Conservation (phyloP, 2,113 vertebrate genomes). For the Fukomys damarensis region DNA sequence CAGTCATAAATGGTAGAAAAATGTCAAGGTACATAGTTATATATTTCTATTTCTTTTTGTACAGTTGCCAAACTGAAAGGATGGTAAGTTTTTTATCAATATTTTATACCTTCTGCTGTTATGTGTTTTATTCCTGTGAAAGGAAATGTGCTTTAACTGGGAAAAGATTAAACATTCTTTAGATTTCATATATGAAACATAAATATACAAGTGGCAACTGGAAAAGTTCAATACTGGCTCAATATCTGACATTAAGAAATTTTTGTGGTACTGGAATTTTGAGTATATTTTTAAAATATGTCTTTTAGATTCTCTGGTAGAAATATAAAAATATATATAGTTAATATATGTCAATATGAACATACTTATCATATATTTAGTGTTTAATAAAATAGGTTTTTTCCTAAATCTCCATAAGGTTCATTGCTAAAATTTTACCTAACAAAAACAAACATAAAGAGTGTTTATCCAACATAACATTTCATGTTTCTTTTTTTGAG, state of each 20-base stretch:
- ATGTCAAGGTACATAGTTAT: constrained; percentile 15
- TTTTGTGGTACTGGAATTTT: neutral
- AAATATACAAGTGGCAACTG: neutral
- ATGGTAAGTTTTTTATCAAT: neutral
- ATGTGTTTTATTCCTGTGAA: constrained; percentile 5
- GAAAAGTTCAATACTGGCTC: neutral
- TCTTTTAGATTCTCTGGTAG: neutral
- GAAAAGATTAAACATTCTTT: neutral
- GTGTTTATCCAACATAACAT: neutral
- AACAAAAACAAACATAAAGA: constrained; percentile 39
- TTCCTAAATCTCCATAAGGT: neutral
- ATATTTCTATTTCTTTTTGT: constrained; percentile 22
- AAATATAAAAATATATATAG: neutral
- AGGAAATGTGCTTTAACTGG: neutral
- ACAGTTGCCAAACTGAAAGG: neutral
- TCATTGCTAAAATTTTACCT: neutral
- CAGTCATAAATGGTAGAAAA: neutral
- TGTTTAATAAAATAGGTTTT: neutral
- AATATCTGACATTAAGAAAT: neutral
- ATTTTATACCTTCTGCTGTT: neutral
- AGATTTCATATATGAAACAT: neutral
- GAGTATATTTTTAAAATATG: neutral
- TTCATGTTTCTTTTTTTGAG: constrained; percentile 22
- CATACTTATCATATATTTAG: neutral
- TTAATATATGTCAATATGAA: neutral